Evolutionary conservation across 2,797 vertebrate species (phyloP).

Genomic region (Schizopygopsis pylzovi): DNA sequence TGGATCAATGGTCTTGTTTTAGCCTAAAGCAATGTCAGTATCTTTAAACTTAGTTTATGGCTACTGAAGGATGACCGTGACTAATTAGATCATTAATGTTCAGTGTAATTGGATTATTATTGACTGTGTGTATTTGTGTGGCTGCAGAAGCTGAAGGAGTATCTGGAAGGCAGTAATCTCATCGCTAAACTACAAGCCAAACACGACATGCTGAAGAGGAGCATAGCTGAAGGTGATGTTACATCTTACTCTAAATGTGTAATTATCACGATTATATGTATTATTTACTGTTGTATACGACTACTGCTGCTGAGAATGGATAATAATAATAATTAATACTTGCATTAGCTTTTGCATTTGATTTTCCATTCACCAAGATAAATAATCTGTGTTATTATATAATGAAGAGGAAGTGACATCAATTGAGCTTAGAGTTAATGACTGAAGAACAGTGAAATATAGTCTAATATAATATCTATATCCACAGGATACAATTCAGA

Average conservation of each 20-base stretch:
- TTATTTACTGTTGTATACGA: background rate
- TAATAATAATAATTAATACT: background rate
- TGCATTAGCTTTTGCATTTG: background rate
- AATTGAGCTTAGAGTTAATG: background rate
- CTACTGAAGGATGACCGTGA: conserved; percentile 31
- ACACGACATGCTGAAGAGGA: conserved; percentile 87
- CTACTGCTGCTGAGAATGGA: background rate
- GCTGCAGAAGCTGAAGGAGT: conserved; percentile 87
- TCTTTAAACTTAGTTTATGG: conserved; percentile 46
- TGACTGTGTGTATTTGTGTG: conserved; percentile 45
- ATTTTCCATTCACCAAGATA: background rate
- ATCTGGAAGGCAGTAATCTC: conserved; percentile 85
- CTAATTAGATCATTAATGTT: conserved; percentile 48
- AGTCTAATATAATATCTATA: conserved; percentile 8
- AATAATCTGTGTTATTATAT: no score
- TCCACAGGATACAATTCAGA: conserved; percentile 77
- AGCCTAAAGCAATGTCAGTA: conserved; percentile 18
- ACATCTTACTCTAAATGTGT: background rate
- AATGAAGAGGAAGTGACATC: no score
- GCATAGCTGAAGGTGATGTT: conserved; percentile 82
- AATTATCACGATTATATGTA: background rate
- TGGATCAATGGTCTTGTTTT: background rate
- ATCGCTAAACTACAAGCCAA: conserved; percentile 91
- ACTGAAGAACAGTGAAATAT: background rate
- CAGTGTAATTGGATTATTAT: conserved; percentile 49